Percentiles rank a stretch among this genome's conserved stretches.
Evolutionary conservation across 2,113 vertebrate genomes (phyloP).

Genomic region (Crocuta crocuta): DNA sequence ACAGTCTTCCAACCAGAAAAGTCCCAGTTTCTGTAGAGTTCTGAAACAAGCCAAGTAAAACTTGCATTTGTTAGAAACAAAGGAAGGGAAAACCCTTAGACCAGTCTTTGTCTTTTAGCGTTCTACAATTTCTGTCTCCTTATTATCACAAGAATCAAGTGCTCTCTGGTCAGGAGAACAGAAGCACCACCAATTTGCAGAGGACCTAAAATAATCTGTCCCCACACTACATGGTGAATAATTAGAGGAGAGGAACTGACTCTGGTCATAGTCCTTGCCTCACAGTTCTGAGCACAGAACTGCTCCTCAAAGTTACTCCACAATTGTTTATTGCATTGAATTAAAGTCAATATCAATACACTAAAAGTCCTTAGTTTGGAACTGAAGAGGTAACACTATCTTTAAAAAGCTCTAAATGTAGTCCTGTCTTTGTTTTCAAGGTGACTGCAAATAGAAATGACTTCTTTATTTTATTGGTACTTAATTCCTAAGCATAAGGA

Average conservation of each 20-base stretch:
- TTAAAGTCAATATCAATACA: not conserved
- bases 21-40: not conserved
- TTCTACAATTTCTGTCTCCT: not conserved
- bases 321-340: not conserved
- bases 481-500: not conserved
- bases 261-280: not conserved
- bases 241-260: not conserved
- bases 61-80: not conserved
- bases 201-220: not conserved
- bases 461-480: not conserved
- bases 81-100: not conserved
- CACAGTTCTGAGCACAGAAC: not conserved
- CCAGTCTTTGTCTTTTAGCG: not conserved
- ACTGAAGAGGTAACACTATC: not conserved
- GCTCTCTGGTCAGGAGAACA: not conserved
- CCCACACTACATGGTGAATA: not conserved
- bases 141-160: not conserved
- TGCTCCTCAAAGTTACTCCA: not conserved
- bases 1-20: not conserved
- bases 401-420: slow-evolving; percentile 5
- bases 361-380: not conserved
- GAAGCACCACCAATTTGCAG: not conserved
- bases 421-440: not conserved
- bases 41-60: not conserved
- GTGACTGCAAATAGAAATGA: not conserved